These are phyloP conservation scores for Muschampia plurimacula DNA, from an alignment of 2,888 invertebrate genomes.

Conservation along the genomic window DNA sequence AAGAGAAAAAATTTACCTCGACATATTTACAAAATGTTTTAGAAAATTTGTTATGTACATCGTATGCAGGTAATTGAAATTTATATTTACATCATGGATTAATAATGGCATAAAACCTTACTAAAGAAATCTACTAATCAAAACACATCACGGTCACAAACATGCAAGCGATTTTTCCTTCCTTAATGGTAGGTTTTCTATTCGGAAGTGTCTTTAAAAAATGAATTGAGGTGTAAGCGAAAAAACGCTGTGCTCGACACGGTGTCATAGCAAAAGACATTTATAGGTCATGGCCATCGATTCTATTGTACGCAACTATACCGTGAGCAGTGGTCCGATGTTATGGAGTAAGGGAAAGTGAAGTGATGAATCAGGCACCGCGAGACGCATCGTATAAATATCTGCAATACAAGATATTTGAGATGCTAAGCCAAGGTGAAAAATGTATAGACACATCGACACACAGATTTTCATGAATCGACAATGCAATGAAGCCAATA, in stretches of 20 bases:
- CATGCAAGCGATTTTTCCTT: conserved; percentile 68
- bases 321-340: conserved; percentile 67
- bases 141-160: conserved; percentile 67
- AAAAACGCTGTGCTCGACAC: conserved; percentile 46
- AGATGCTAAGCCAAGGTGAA: conserved; percentile 79
- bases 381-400: conserved; percentile 67
- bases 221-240: conserved; percentile 47
- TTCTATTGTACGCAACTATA: conserved; percentile 60
- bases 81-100: conserved; percentile 29
- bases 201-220: conserved; percentile 41
- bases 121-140: conserved; percentile 41
- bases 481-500: conserved; percentile 72
- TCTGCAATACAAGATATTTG: conserved; percentile 81
- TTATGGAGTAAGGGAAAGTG: conserved; percentile 60
- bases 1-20: neutral
- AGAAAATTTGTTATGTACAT: neutral
- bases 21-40: neutral
- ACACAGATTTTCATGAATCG: conserved; percentile 64
- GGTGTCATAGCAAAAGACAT: conserved; percentile 44
- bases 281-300: conserved; percentile 68
- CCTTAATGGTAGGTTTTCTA: conserved; percentile 37
- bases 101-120: conserved; percentile 17
- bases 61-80: neutral
- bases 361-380: conserved; percentile 65
- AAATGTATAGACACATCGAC: conserved; percentile 66